phyloP scores from a whole-genome alignment of 2,888 invertebrate genomes.

The Drosophila quinaria region DNA sequence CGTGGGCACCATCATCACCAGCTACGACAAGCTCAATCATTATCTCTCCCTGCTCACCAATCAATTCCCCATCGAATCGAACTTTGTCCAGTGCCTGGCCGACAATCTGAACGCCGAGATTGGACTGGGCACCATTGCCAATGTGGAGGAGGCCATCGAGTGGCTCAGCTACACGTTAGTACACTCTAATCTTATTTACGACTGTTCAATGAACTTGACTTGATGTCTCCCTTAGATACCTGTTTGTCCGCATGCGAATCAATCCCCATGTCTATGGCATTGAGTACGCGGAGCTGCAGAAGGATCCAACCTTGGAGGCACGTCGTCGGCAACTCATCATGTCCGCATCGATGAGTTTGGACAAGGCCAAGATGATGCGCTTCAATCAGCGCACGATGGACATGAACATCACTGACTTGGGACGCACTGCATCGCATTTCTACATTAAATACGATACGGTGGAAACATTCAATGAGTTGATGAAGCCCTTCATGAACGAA shows the following conservation, averaged over 20 bases:
- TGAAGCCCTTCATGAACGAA: constrained; percentile 93
- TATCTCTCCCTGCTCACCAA: constrained; percentile 97
- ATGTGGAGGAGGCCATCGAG: constrained; percentile 97
- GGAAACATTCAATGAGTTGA: constrained; percentile 94
- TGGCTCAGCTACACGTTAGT: constrained; percentile 96
- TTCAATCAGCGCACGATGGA: constrained; percentile 94
- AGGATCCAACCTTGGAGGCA: constrained; percentile 92
- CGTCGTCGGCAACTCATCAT: constrained; percentile 92
- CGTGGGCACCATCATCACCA: constrained; percentile 97
- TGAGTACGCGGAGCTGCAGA: constrained; percentile 88
- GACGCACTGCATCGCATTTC: constrained; percentile 98
- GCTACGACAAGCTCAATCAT: constrained; percentile 95
- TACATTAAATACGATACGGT: constrained; percentile 99
- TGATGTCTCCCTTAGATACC: constrained; percentile 85
- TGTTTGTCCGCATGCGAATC: constrained; percentile 96
- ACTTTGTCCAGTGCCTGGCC: constrained; percentile 95
- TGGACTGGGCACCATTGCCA: constrained; percentile 97
- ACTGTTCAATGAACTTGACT: too few relatives aligned
- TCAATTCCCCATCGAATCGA: constrained; percentile 99
- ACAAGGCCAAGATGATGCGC: constrained; percentile 97
- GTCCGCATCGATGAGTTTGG: constrained; percentile 93
- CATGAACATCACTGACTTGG: constrained; percentile 93
- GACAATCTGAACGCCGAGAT: constrained; percentile 99
- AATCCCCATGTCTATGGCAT: constrained; percentile 93
- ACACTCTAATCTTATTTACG: accelerated